Conservation (phyloP, 2,888 invertebrate species). For the Eutolmus rufibarbis region DNA sequence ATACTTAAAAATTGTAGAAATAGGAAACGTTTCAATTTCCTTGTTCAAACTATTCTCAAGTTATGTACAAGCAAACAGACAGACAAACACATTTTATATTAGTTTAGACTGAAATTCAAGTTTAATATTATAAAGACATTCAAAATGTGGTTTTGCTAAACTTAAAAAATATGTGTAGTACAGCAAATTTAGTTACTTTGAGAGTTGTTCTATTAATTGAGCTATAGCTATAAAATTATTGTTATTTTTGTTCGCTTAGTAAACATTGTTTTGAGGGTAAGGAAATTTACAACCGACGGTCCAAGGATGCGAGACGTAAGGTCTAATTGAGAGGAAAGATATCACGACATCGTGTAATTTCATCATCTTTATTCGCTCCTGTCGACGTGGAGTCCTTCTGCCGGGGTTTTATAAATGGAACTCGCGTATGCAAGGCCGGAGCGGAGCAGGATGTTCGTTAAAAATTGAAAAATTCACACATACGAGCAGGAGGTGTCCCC, state of each 20-base stretch:
- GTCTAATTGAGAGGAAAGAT: neutral
- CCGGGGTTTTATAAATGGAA: constrained; percentile 13
- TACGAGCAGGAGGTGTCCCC: neutral
- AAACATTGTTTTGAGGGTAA: neutral
- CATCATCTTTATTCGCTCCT: neutral
- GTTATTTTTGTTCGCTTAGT: neutral
- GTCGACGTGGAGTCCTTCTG: neutral
- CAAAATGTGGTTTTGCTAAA: too few relatives aligned
- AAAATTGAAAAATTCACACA: constrained; percentile 21
- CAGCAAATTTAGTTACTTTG: too few relatives aligned
- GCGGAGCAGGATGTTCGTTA: neutral
- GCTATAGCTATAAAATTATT: too few relatives aligned
- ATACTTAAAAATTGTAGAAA: too few relatives aligned
- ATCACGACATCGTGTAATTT: neutral
- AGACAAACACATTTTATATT: too few relatives aligned
- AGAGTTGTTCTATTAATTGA: too few relatives aligned
- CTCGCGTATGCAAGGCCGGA: neutral
- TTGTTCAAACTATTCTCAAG: too few relatives aligned
- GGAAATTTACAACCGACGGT: neutral
- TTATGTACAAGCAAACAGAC: too few relatives aligned
- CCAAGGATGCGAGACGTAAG: neutral
- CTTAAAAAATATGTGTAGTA: too few relatives aligned
- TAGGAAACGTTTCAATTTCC: too few relatives aligned
- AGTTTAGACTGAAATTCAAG: too few relatives aligned
- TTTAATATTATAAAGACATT: too few relatives aligned